phyloP scores from a whole-genome alignment of 2,113 vertebrate species.

The Psammodynastes pulverulentus region DNA sequence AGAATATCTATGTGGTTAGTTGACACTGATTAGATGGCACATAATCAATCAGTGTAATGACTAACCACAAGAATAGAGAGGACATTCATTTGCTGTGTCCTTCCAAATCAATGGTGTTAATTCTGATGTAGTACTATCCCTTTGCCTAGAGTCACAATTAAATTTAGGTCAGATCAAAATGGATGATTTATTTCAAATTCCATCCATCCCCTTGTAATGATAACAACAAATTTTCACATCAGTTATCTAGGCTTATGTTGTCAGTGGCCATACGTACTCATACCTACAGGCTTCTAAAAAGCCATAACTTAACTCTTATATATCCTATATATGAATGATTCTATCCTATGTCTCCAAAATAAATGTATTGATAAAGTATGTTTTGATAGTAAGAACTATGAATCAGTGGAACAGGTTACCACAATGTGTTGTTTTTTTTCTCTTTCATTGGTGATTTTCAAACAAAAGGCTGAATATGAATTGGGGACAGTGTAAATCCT shows the following conservation, averaged over 20 bases:
- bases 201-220: background rate
- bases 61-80: background rate
- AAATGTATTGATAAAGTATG: background rate
- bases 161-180: background rate
- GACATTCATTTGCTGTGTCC: background rate
- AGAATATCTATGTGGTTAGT: background rate
- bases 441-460: background rate
- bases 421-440: background rate
- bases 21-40: background rate
- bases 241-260: background rate
- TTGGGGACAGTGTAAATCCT: background rate
- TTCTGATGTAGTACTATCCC: background rate
- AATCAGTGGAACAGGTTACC: background rate
- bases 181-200: background rate
- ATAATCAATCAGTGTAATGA: background rate
- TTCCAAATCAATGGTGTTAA: background rate
- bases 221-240: background rate
- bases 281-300: background rate
- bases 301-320: background rate
- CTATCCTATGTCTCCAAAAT: background rate
- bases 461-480: background rate
- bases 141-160: background rate
- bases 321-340: background rate
- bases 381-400: background rate
- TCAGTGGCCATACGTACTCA: background rate